These are phyloP conservation scores for Engraulis encrasicolus DNA, from an alignment of 2,113 vertebrate genomes.

Conservation along the genomic window DNA sequence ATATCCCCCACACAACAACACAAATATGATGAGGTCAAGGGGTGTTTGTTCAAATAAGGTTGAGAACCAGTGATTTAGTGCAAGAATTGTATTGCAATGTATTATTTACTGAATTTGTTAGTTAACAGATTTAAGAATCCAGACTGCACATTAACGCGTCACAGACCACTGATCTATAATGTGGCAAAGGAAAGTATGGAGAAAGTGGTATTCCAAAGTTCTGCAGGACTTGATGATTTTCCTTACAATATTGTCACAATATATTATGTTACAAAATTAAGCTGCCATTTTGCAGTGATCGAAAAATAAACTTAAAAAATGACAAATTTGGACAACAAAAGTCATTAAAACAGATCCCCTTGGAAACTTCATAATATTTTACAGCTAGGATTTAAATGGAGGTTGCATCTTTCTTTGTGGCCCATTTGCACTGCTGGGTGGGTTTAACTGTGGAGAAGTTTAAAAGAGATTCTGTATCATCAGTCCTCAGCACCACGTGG, in stretches of 20 bases:
- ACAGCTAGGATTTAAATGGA: background rate
- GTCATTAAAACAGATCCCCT: background rate
- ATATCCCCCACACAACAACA: too few relatives aligned
- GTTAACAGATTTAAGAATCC: background rate
- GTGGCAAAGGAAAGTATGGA: background rate
- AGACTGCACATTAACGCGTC: background rate
- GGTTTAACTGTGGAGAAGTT: too few relatives aligned
- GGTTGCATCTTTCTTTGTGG: background rate
- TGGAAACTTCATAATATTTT: background rate
- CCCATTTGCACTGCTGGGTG: too few relatives aligned
- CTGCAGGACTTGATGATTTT: background rate
- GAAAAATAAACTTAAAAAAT: background rate
- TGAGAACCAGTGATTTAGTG: too few relatives aligned
- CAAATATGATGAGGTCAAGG: too few relatives aligned
- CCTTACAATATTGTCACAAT: background rate
- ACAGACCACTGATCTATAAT: background rate
- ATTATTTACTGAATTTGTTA: background rate
- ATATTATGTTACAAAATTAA: background rate
- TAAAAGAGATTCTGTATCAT: too few relatives aligned
- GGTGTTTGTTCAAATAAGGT: too few relatives aligned
- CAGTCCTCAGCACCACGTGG: too few relatives aligned
- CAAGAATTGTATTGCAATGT: background rate
- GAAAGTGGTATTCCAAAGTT: background rate
- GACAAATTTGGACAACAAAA: background rate
- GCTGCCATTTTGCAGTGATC: background rate